Base-by-base conservation (phyloP, 92 coral and sea anemone genomes). In the Ricordea florida region DNA sequence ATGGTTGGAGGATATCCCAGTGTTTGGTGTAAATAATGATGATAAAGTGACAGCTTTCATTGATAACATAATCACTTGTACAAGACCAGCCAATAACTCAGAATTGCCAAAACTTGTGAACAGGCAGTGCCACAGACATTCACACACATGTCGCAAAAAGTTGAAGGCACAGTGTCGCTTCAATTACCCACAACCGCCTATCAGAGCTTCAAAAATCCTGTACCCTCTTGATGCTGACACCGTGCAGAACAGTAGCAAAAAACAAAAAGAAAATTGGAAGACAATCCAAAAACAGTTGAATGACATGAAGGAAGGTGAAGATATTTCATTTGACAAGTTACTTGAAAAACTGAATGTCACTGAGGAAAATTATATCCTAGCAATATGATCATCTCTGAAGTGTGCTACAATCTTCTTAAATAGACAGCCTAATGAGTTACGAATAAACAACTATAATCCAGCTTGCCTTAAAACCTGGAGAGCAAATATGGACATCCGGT, bases 321-420 rank as follows among this genome's bases (percentile, higher is more conserved):
- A 87, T 40, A 77, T 83, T 50, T n/a, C 80, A 17, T 76, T 83
- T 83, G 89, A 87, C 48, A 69, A 87, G 72, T 36, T 87, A 17
- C 62, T 83, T 9, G 15, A 6, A 26, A 65, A 73, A 17, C 62
- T 86, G 17, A 43, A 55, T 11, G 52, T 85, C 29, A 62, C 76
- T 48, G 88, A 87, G 35, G 65, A 74, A 67, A 51, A 62, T 20
- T 87, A 87, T 70, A 23, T 81, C 6, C 69, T 87, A 32, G 84
- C 86, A 48, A 52, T 72, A 7, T 29, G 71, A 55, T 84, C 80
- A 49, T 21, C 27, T 21, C 80, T 85, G 15, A 69, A 70, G 69
- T 24, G 74, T 60, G 61, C 87, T 3, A 80, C 83, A 27, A 63
- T 79, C 24, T 85, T 78, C 38, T 79, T 85, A 36, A 79, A 57